Evolutionary conservation across 2,113 vertebrate genomes (phyloP).

Genomic region (Brienomyrus longianalis): DNA sequence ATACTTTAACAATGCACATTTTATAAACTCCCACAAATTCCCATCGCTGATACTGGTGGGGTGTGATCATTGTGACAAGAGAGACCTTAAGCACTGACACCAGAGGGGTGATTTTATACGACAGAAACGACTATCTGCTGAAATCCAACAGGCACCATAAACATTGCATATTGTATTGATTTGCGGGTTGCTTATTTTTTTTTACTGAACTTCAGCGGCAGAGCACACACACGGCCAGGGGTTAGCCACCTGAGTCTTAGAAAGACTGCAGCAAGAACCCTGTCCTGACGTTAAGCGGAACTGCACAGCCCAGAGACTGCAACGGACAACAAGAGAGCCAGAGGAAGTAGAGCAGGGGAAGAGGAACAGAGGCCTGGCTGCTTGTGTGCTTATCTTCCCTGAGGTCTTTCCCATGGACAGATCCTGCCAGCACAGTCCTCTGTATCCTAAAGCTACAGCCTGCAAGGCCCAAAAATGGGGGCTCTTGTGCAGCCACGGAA

Average conservation of each 20-base stretch:
- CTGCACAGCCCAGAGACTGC: constrained; percentile 17
- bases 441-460: background rate
- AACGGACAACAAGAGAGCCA: constrained; percentile 20
- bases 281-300: constrained; percentile 18
- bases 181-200: background rate
- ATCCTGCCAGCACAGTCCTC: background rate
- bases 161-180: background rate
- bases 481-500: background rate
- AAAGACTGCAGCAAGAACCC: background rate
- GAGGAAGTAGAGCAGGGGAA: constrained; percentile 42
- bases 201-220: background rate
- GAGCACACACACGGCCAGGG: background rate
- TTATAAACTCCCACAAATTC: background rate
- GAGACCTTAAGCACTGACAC: background rate
- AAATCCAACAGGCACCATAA: background rate
- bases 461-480: background rate
- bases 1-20: background rate
- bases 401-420: background rate
- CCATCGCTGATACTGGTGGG: background rate
- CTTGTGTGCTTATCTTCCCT: background rate
- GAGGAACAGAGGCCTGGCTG: constrained; percentile 38
- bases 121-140: background rate
- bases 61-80: background rate
- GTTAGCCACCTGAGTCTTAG: background rate
- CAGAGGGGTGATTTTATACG: background rate